These are phyloP conservation scores for Scaptomyza polygonia DNA, from an alignment of 2,888 invertebrate species.

Conservation along the genomic window DNA sequence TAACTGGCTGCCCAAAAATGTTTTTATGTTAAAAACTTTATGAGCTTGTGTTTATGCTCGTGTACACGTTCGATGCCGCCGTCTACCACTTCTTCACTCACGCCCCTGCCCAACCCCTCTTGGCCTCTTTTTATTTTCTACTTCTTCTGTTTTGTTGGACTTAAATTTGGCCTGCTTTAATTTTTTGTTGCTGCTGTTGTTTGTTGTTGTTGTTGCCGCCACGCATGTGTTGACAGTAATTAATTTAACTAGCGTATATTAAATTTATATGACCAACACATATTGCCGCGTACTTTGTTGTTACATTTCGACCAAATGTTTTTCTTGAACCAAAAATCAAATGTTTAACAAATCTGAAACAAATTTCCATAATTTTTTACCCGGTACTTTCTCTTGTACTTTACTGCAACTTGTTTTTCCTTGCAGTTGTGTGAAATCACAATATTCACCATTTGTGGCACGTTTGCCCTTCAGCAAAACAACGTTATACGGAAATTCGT, in stretches of 20 bases:
- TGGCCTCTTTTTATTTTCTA: conserved; percentile 3
- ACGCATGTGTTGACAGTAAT: conserved; percentile 77
- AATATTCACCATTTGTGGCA: conserved; percentile 34
- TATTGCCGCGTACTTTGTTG: conserved; percentile 62
- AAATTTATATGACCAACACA: conserved; percentile 75
- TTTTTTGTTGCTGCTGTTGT: conserved; percentile 60
- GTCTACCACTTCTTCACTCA: conserved; percentile 17
- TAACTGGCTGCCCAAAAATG: conserved; percentile 72
- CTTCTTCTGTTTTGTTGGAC: conserved; percentile 46
- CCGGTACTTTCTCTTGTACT: background rate
- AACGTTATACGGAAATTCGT: too few relatives aligned
- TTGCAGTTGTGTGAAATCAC: conserved; percentile 47
- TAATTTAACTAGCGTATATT: conserved; percentile 75
- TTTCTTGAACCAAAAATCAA: too few relatives aligned
- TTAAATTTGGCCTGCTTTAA: conserved; percentile 74
- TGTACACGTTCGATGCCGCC: conserved; percentile 56
- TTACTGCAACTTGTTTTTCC: background rate
- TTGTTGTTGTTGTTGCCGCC: conserved; percentile 26
- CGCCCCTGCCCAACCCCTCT: conserved; percentile 3
- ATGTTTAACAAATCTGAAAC: too few relatives aligned
- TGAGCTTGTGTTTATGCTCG: conserved; percentile 79
- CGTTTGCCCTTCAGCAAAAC: conserved; percentile 47
- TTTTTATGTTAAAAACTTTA: conserved; percentile 78
- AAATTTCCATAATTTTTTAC: conserved; percentile 10
- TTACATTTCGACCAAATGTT: conserved; percentile 42